Evolutionary conservation across 2,888 invertebrate genomes (phyloP), one percentile per base, ranked within the genome.

Genomic region (Morpho helenor): DNA sequence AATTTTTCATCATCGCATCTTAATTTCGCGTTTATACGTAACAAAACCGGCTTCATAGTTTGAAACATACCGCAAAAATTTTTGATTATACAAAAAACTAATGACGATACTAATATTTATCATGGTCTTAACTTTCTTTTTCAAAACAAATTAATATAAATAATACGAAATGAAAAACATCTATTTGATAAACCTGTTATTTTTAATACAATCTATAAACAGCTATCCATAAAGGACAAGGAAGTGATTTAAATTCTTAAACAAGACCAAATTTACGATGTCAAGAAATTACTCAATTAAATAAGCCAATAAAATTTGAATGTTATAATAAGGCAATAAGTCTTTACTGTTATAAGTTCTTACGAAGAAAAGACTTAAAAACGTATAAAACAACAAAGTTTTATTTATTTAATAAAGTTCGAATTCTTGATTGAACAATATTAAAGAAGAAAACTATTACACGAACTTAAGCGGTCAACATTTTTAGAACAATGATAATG

Each of bases 201-300:
- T 31, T 31, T 8, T 9, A 45, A 55, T 50, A 56, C 46, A 59
- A 53, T 49, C 59, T 7, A 61, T 59, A 56, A 45, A 44, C 49
- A 50, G 31, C 31, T 31, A 31, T 31, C 31, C 41, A 44, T 49
- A 61, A 65, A 65, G 54, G 56, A 45, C 61, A 59, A 59, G 52
- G 56, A 51, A 49, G 50, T 52, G 52, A 40, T 56, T 62, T 60
- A 53, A 56, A 56, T 51, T 59, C 47, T 60, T 59, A 55, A 52
- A 51, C 55, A 57, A 57, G 55, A 59, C 58, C 52, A 60, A 63
- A 61, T 65, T 65, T 63, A 65, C 61, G 66, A 61, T 63, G 57
- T 61, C 64, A 64, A 64, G 63, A 61, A 65, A 67, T 66, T 65
- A 59, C 60, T 64, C 64, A 62, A 64, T 64, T 62, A 31, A 31